Evolutionary conservation across 2,113 vertebrate species (phyloP).

Genomic region (Coracopsis vasa): DNA sequence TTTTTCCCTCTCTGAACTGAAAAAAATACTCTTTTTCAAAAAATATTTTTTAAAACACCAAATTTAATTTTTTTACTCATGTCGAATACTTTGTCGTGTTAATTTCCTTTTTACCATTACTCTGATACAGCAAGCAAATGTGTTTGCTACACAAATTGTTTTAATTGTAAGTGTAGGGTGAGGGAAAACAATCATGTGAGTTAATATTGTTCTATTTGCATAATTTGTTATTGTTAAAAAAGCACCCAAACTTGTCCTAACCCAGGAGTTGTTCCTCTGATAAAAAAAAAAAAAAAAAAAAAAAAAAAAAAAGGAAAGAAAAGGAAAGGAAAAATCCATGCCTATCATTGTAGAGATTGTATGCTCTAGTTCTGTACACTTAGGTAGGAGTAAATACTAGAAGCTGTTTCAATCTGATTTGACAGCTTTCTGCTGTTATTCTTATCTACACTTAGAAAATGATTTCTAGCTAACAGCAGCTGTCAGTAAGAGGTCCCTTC

Average conservation of each 20-base stretch:
- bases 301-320: not conserved
- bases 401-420: not conserved
- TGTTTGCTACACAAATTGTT: not conserved
- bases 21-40: not conserved
- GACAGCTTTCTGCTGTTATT: not conserved
- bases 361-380: not conserved
- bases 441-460: not conserved
- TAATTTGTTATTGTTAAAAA: not conserved
- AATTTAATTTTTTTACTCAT: not conserved
- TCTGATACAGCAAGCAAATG: not conserved
- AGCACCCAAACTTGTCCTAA: not conserved
- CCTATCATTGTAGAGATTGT: not conserved
- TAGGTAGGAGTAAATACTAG: not conserved
- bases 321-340: not conserved
- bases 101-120: not conserved
- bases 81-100: not conserved
- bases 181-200: no score
- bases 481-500: not conserved
- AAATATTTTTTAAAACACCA: not conserved
- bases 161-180: not conserved
- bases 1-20: not conserved
- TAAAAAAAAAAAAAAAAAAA: not conserved
- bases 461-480: not conserved
- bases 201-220: not conserved
- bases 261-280: not conserved